Conservation (phyloP, 2,888 invertebrate species). For the Drosophila colorata region DNA sequence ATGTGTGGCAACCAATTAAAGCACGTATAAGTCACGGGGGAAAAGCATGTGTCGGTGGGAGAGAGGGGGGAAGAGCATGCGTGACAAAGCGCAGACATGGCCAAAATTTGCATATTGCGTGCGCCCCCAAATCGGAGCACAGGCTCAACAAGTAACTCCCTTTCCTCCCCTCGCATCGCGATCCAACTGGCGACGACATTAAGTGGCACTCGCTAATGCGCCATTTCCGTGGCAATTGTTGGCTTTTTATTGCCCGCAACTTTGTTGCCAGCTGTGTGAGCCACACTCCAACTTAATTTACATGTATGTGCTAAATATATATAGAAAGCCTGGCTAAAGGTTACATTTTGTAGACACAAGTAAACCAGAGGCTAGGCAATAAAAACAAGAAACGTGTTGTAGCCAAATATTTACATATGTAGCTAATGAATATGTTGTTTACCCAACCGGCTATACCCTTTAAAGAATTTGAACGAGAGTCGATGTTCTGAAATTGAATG, state of each 20-base stretch:
- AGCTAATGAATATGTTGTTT: slow-evolving; percentile 57
- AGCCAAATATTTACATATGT: slow-evolving; percentile 44
- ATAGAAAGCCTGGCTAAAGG: background rate
- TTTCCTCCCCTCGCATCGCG: background rate
- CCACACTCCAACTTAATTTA: slow-evolving; percentile 34
- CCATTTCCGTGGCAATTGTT: slow-evolving; percentile 70
- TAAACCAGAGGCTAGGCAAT: slow-evolving; percentile 22
- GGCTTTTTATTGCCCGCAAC: slow-evolving; percentile 61
- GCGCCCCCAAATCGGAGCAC: slow-evolving; percentile 47
- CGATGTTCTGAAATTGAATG: too few species aligned
- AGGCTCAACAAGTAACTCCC: slow-evolving; percentile 45
- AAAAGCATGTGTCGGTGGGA: background rate
- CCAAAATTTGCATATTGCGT: slow-evolving; percentile 76
- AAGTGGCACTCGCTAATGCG: slow-evolving; percentile 76
- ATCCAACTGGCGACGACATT: slow-evolving; percentile 46
- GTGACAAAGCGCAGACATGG: slow-evolving; percentile 64
- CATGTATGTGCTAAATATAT: slow-evolving; percentile 21
- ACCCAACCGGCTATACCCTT: slow-evolving; percentile 1
- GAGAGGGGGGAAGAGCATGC: slow-evolving; percentile 19
- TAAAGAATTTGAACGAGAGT: background rate
- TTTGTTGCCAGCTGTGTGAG: slow-evolving; percentile 22
- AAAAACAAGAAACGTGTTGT: slow-evolving; percentile 3
- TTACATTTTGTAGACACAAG: slow-evolving; percentile 13
- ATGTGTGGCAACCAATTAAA: slow-evolving; percentile 55
- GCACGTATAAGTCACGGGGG: slow-evolving; percentile 13